phyloP scores from a whole-genome alignment of 2,888 invertebrate species.

The Acheta domesticus region DNA sequence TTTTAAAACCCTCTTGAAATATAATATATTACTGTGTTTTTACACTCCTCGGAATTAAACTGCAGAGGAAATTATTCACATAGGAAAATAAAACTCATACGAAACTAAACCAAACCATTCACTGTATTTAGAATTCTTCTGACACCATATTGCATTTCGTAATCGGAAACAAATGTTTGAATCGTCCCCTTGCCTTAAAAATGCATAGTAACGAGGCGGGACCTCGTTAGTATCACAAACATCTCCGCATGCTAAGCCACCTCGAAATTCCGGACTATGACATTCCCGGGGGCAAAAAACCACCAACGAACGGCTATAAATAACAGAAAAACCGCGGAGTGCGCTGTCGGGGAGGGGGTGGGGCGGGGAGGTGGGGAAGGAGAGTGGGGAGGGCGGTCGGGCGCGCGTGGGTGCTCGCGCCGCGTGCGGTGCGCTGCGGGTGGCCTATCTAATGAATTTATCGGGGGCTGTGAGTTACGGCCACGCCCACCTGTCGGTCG shows the following conservation, averaged over 20 bases:
- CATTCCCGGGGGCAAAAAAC: conserved; percentile 6
- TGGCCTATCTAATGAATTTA: conserved; percentile 18
- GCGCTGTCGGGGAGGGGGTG: not conserved
- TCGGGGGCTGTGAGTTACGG: not conserved
- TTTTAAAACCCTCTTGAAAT: too few relatives aligned
- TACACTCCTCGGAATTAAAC: too few relatives aligned
- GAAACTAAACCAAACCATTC: too few relatives aligned
- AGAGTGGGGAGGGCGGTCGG: not conserved
- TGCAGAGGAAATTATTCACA: too few relatives aligned
- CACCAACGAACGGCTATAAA: not conserved
- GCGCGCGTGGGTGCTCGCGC: not conserved
- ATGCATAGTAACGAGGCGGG: not conserved
- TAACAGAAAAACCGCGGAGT: conserved; percentile 2
- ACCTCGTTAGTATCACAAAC: conserved; percentile 1
- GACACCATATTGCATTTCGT: too few relatives aligned
- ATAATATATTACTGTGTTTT: too few relatives aligned
- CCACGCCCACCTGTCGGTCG: conserved; percentile 1
- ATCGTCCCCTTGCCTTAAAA: not conserved
- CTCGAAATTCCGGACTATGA: not conserved
- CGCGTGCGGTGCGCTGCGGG: not conserved
- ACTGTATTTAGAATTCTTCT: too few relatives aligned
- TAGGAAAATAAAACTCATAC: too few relatives aligned
- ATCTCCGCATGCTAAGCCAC: not conserved
- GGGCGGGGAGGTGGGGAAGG: not conserved
- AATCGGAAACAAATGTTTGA: too few relatives aligned